Evolutionary conservation across 1,140 invertebrate species (phyloP).

Genomic region (Leptoteleia sp.): DNA sequence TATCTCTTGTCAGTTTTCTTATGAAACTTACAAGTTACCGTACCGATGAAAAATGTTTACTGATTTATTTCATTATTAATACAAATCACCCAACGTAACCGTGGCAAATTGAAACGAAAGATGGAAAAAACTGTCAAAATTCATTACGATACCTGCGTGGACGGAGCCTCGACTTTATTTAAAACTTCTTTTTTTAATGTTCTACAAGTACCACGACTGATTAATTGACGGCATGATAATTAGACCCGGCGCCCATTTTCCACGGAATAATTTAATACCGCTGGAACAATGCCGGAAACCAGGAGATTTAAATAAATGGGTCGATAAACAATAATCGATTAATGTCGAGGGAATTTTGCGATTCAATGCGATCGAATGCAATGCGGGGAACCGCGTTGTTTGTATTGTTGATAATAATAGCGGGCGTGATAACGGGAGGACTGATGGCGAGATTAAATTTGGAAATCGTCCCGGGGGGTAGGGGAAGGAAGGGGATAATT

Average conservation of each 20-base stretch:
- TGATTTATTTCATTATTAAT: too few relatives aligned
- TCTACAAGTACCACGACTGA: too few relatives aligned
- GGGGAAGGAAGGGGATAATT: too few relatives aligned
- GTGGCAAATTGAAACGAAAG: too few relatives aligned
- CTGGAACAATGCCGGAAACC: slow-evolving; percentile 12
- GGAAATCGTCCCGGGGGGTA: slow-evolving; percentile 57
- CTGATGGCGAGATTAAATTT: slow-evolving; percentile 51
- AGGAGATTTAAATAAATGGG: slow-evolving; percentile 4
- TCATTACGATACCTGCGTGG: too few relatives aligned
- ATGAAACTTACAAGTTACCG: too few relatives aligned
- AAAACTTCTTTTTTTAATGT: too few relatives aligned
- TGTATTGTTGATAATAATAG: slow-evolving; percentile 47
- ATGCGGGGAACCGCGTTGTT: slow-evolving; percentile 24
- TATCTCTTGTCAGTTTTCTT: too few relatives aligned
- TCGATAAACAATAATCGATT: slow-evolving; percentile 37
- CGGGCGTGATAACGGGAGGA: slow-evolving; percentile 56
- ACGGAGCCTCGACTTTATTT: too few relatives aligned
- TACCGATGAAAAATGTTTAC: neutral
- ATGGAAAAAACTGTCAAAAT: too few relatives aligned
- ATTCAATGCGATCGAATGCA: slow-evolving; percentile 45
- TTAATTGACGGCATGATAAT: slow-evolving; percentile 11
- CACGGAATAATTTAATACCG: neutral
- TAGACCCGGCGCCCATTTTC: too few relatives aligned
- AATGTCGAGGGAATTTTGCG: slow-evolving; percentile 28
- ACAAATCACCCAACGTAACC: too few relatives aligned